Evolutionary conservation across 2,113 vertebrate genomes (phyloP).

Genomic region (Mixornis gularis): DNA sequence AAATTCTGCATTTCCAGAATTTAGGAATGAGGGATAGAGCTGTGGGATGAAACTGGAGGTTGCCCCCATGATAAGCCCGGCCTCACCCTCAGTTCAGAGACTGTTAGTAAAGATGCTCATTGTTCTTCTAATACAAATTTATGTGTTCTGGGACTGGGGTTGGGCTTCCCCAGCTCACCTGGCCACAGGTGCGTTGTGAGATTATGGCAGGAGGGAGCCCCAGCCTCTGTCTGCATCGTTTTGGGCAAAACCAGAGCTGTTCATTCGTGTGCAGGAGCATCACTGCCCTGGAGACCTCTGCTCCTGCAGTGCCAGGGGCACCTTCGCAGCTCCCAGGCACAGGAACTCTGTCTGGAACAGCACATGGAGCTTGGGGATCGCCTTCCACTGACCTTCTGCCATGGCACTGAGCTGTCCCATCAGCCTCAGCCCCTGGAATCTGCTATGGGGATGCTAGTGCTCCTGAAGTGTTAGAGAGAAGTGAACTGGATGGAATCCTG

Average conservation of each 20-base stretch:
- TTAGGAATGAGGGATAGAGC: neutral
- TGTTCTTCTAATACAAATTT: neutral
- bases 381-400: neutral
- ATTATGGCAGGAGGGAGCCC: neutral
- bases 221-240: neutral
- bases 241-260: neutral
- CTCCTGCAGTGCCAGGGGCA: neutral
- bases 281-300: neutral
- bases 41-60: neutral
- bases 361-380: neutral
- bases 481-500: neutral
- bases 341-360: neutral
- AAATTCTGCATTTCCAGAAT: neutral
- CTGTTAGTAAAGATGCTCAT: rapidly evolving
- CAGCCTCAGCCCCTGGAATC: neutral
- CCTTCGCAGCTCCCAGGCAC: neutral
- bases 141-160: neutral
- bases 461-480: neutral
- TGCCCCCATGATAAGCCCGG: neutral
- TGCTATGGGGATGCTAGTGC: neutral
- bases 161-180: neutral
- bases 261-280: neutral
- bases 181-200: rapidly evolving
- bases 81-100: neutral
- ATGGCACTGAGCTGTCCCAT: neutral